phyloP scores from a whole-genome alignment of 2,888 invertebrate species.

The Copidosoma aretas region DNA sequence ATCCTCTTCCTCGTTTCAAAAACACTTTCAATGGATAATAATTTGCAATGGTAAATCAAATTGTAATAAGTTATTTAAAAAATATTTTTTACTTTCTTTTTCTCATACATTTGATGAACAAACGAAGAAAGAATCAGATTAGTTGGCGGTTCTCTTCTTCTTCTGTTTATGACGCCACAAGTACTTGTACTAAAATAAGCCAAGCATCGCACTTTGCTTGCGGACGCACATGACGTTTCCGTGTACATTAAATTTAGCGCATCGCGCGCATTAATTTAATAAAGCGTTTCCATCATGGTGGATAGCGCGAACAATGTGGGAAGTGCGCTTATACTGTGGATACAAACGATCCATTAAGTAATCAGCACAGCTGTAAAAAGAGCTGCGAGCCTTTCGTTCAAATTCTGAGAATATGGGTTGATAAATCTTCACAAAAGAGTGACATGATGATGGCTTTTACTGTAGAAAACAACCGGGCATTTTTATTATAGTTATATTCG shows the following conservation, averaged over 20 bases:
- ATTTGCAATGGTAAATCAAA: too few species aligned
- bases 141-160: too few species aligned
- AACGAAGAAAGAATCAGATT: too few species aligned
- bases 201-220: neutral
- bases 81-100: too few species aligned
- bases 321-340: slow-evolving; percentile 25
- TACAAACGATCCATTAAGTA: slow-evolving; percentile 17
- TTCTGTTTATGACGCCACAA: too few species aligned
- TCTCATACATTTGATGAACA: too few species aligned
- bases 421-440: slow-evolving; percentile 20
- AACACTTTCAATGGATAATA: too few species aligned
- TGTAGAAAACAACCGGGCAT: too few species aligned
- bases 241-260: slow-evolving; percentile 19
- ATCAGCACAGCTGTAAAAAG: slow-evolving; percentile 18
- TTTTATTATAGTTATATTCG: too few species aligned
- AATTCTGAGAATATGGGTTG: slow-evolving; percentile 20
- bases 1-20: too few species aligned
- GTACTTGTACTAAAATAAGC: neutral
- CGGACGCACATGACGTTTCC: slow-evolving; percentile 10
- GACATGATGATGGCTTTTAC: neutral
- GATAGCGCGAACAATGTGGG: slow-evolving; percentile 20
- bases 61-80: too few species aligned
- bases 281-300: slow-evolving; percentile 7
- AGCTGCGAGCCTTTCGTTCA: neutral
- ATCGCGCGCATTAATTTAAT: slow-evolving; percentile 10